Conservation (phyloP, 2,113 vertebrate species). For the Oncorhynchus gorbuscha region DNA sequence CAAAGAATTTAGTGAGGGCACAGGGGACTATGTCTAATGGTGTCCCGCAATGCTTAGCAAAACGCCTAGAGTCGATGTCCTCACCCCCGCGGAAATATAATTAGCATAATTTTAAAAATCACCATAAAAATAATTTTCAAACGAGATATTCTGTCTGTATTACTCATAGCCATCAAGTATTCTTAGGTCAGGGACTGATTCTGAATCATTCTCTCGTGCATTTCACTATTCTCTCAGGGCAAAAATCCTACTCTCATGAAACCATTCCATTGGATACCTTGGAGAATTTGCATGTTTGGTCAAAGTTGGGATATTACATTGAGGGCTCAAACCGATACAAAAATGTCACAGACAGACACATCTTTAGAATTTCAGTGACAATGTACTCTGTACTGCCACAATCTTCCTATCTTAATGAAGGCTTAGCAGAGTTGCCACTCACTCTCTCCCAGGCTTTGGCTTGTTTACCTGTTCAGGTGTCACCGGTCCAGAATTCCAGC, state of each 20-base stretch:
- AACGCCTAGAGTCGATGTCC: neutral
- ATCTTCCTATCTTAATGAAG: no score
- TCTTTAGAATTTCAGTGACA: no score
- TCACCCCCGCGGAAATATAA: no score
- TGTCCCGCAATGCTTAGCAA: conserved; percentile 22
- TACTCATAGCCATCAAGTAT: no score
- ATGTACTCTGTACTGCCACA: no score
- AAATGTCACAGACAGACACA: no score
- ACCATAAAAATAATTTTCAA: neutral
- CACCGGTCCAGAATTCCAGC: neutral
- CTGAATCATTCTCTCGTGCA: neutral
- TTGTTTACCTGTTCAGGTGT: neutral
- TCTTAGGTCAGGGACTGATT: no score
- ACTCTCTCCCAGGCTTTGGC: neutral
- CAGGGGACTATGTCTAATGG: conserved; percentile 19
- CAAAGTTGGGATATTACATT: no score
- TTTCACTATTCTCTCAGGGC: neutral
- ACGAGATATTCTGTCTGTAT: neutral
- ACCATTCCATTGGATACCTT: neutral
- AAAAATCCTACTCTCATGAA: neutral
- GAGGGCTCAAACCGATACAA: no score
- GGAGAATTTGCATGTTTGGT: neutral
- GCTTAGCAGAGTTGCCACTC: neutral
- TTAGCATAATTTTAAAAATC: no score
- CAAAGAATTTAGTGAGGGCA: conserved; percentile 38